A percentile compares a stretch with the other conserved stretches of the same genome.
phyloP scores from a whole-genome alignment of 2,113 vertebrate species.

The Donacobius atricapilla region DNA sequence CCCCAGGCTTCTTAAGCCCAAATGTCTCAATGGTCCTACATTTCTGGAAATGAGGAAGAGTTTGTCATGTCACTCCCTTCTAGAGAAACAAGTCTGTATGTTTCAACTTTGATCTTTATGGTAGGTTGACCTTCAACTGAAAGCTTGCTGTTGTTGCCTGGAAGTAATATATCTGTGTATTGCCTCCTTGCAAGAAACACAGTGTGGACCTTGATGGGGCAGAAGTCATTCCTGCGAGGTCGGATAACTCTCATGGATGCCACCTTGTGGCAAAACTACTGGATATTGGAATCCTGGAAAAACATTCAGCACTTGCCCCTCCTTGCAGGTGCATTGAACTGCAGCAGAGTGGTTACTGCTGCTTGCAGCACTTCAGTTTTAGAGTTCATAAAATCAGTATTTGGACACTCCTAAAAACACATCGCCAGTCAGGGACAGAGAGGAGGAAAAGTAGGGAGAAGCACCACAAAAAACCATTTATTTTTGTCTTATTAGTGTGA shows the following conservation, averaged over 20 bases:
- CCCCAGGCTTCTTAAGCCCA: neutral
- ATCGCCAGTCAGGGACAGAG: accelerated
- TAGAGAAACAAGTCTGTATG: neutral
- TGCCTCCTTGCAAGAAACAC: neutral
- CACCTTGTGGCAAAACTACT: constrained; percentile 11
- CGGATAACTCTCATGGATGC: neutral
- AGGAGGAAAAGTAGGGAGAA: neutral
- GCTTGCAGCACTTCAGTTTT: neutral
- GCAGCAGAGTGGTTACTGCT: neutral
- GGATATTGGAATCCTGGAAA: neutral
- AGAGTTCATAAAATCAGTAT: neutral
- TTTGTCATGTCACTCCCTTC: neutral
- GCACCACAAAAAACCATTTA: neutral
- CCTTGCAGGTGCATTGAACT: neutral
- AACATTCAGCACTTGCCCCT: neutral
- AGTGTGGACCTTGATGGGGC: neutral
- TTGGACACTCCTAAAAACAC: neutral
- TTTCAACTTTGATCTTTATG: neutral
- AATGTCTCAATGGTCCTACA: neutral
- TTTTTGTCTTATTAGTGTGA: neutral
- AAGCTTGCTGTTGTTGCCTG: neutral
- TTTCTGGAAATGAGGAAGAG: neutral
- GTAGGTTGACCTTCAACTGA: neutral
- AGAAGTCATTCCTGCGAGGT: neutral
- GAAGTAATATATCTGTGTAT: neutral